These are phyloP conservation scores for Lobophora halterata DNA, from an alignment of 2,888 invertebrate species.

Conservation along the genomic window DNA sequence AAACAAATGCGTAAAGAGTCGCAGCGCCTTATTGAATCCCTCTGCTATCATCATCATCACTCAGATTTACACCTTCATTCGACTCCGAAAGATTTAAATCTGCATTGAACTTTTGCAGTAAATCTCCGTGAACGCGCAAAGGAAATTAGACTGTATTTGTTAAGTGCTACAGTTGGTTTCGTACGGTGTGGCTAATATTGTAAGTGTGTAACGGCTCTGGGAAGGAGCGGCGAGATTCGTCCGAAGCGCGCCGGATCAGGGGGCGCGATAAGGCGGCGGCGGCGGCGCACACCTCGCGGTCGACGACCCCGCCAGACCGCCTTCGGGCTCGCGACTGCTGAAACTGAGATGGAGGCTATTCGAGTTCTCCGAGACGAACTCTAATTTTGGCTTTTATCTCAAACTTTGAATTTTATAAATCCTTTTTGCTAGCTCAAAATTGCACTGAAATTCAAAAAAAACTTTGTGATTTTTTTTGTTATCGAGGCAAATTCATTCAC, in stretches of 20 bases:
- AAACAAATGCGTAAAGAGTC: conserved; percentile 23
- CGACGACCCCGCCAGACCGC: conserved; percentile 7
- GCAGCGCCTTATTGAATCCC: conserved; percentile 26
- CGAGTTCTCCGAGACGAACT: conserved; percentile 1
- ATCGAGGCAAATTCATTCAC: too few species aligned
- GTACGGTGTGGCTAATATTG: conserved; percentile 11
- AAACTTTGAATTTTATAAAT: not conserved
- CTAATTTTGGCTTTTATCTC: conserved; percentile 6
- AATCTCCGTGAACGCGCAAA: conserved; percentile 3
- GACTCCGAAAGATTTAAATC: conserved; percentile 15
- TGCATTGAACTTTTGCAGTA: conserved; percentile 5
- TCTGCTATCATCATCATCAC: conserved; percentile 8
- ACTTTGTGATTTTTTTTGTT: too few species aligned
- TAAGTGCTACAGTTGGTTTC: conserved; percentile 9
- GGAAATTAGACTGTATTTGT: conserved; percentile 8
- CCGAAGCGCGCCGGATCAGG: conserved; percentile 28
- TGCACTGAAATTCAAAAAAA: too few species aligned
- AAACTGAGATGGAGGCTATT: conserved; percentile 7
- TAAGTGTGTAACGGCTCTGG: conserved; percentile 21
- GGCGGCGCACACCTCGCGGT: conserved; percentile 17
- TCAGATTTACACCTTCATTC: conserved; percentile 17
- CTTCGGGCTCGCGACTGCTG: conserved; percentile 4
- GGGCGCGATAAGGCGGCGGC: conserved; percentile 24
- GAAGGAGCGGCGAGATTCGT: conserved; percentile 25
- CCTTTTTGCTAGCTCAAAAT: too few species aligned